Base-by-base conservation (phyloP, 1,140 invertebrate genomes). In the Tigriopus japonicus region DNA sequence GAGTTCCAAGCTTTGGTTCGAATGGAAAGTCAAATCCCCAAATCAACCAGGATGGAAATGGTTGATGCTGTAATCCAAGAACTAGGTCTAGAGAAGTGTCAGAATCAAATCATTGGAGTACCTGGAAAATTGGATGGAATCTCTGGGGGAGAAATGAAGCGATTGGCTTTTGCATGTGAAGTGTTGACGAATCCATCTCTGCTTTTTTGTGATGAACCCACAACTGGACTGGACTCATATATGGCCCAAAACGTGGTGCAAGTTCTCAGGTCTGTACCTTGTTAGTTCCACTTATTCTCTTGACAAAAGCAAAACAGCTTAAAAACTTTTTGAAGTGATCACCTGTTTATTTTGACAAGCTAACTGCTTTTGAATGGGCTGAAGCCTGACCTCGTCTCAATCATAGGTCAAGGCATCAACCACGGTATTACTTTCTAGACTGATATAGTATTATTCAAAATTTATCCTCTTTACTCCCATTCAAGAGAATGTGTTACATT, bases 171-270 rank as follows among this genome's bases (percentile, higher is more conserved):
- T 72, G 93, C 91, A 28, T 87, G 87, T 0, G 93, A 97, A 75
- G 74, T 96, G 17, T 74, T 97, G 19, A 97, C 90, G 0, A 85
- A 97, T 75, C 93, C 94, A 1, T 83, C 88, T 1, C 72, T 98
- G 40, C 81, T 98, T 78, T 91, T 98, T 69, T 97, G 92, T 71
- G 94, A 98, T 70, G 94, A 98, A 69, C 92, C 93, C 1, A 98
- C 94, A 0, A 94, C 75, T 24, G 78, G 94, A 78, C 71, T 96
- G 49, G 93, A 98, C 71, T 87, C 91, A 0, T 91, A 81, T 66
- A 93, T 91, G 67, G 92, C 92, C 0, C 81, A 84, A 65, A 94
- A 88, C 69, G 86, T 96, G 15, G 81, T 96, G 14, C 81, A 83
- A 67, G 83, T 87, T 63, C 71, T 91, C 62, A 87, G 64, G 52